phyloP scores from a whole-genome alignment of 2,797 vertebrate genomes.

The Cynopterus sphinx region DNA sequence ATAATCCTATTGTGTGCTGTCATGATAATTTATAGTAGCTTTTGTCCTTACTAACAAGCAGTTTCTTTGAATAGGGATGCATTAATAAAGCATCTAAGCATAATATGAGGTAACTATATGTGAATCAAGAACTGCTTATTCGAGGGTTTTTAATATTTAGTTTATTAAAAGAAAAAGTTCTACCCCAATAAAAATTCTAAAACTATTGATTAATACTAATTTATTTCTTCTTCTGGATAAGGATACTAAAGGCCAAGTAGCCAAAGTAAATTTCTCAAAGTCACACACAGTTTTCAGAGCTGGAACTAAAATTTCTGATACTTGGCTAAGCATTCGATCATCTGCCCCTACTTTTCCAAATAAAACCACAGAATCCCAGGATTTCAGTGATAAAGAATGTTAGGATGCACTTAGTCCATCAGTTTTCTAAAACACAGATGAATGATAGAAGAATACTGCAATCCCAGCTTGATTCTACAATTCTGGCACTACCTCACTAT shows the following conservation, averaged over 20 bases:
- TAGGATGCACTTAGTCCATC: not conserved
- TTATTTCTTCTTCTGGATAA: not conserved
- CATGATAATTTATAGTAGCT: not conserved
- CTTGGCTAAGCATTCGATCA: not conserved
- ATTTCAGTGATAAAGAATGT: not conserved
- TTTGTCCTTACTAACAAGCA: not conserved
- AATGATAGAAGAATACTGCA: not conserved
- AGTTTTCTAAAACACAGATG: not conserved
- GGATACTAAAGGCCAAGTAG: not conserved
- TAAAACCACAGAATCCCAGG: not conserved
- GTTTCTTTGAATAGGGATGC: not conserved
- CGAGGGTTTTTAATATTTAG: not conserved
- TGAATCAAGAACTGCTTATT: not conserved
- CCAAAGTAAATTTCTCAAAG: conserved; percentile 10
- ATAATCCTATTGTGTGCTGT: not conserved
- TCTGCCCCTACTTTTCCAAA: too few species aligned
- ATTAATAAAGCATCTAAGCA: not conserved
- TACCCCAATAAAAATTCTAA: not conserved
- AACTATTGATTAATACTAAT: not conserved
- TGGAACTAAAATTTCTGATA: not conserved
- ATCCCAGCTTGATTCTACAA: not conserved
- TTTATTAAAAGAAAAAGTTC: not conserved
- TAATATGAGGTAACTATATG: not conserved
- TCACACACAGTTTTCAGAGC: not conserved
- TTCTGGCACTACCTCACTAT: not conserved